Evolutionary conservation across 2,888 invertebrate genomes (phyloP).

Genomic region (Apamea epomidion): DNA sequence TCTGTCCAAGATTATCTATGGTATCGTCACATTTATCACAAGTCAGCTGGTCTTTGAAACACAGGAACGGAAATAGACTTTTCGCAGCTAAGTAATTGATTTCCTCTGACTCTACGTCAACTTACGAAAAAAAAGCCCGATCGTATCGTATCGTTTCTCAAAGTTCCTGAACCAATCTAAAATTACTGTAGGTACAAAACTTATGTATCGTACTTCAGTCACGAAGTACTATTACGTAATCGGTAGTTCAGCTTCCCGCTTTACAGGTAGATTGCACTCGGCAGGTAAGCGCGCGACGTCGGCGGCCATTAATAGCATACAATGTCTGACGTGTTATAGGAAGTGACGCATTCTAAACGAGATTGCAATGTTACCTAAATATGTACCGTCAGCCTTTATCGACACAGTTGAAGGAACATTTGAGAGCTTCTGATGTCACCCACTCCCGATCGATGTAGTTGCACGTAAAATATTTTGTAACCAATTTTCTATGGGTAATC

Average conservation of each 20-base stretch:
- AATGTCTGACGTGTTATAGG: constrained; percentile 48
- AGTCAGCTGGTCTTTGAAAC: background rate
- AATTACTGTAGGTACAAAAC: background rate
- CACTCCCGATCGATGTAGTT: constrained; percentile 21
- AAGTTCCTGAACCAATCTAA: background rate
- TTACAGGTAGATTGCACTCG: constrained; percentile 10
- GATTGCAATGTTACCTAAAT: constrained; percentile 39
- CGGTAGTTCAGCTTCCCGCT: constrained; percentile 21
- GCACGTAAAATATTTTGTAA: background rate
- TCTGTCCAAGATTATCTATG: background rate
- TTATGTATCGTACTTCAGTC: background rate
- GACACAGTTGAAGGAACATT: constrained; percentile 56
- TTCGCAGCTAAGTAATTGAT: background rate
- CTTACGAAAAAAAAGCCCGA: background rate
- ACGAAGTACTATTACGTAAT: constrained; percentile 23
- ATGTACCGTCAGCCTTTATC: constrained; percentile 46
- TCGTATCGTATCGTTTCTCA: background rate
- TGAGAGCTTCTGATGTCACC: constrained; percentile 50
- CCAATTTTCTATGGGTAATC: background rate
- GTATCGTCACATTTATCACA: background rate
- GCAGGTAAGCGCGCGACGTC: constrained; percentile 11
- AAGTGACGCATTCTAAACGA: constrained; percentile 58
- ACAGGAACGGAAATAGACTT: background rate
- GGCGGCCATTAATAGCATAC: constrained; percentile 51
- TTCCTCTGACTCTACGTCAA: background rate